These are phyloP conservation scores for Chaetodon trifasciatus DNA, from an alignment of 2,797 vertebrate species.

Conservation along the genomic window DNA sequence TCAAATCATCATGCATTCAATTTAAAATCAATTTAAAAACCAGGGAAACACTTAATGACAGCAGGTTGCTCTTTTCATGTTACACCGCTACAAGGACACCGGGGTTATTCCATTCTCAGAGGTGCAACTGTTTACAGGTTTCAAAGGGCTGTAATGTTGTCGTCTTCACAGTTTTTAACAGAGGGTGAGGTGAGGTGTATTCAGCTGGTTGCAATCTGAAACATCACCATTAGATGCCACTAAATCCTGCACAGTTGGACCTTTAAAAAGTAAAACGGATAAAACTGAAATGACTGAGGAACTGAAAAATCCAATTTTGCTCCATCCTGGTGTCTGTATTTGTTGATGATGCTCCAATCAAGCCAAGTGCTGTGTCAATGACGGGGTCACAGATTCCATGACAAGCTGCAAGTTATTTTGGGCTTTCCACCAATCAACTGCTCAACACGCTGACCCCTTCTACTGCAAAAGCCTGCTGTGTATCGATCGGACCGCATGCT, in stretches of 20 bases:
- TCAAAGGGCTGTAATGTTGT: slow-evolving; percentile 42
- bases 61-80: background rate
- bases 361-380: slow-evolving; percentile 58
- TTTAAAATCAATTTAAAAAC: background rate
- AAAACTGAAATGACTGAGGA: slow-evolving; percentile 48
- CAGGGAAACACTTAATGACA: background rate
- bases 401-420: slow-evolving; percentile 64
- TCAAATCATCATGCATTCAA: slow-evolving; percentile 4
- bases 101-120: background rate
- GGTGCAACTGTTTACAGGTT: slow-evolving; percentile 23
- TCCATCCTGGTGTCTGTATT: slow-evolving; percentile 32
- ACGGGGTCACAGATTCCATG: slow-evolving; percentile 50
- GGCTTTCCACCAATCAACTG: slow-evolving; percentile 65
- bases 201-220: too few species aligned
- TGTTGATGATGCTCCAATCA: slow-evolving; percentile 60
- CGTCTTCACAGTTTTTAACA: slow-evolving; percentile 25
- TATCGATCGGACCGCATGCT: slow-evolving; percentile 67
- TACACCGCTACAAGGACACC: background rate
- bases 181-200: too few species aligned
- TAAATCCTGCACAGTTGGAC: too few species aligned
- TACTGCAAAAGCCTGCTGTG: slow-evolving; percentile 45
- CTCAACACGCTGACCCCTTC: slow-evolving; percentile 60
- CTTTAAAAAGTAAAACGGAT: slow-evolving; percentile 40
- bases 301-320: slow-evolving; percentile 50
- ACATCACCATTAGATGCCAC: too few species aligned